A percentile compares a stretch with the other conserved stretches of the same genome.
These are phyloP conservation scores for Lasioglossum calceatum DNA, from an alignment of 2,888 invertebrate genomes.

Conservation along the genomic window DNA sequence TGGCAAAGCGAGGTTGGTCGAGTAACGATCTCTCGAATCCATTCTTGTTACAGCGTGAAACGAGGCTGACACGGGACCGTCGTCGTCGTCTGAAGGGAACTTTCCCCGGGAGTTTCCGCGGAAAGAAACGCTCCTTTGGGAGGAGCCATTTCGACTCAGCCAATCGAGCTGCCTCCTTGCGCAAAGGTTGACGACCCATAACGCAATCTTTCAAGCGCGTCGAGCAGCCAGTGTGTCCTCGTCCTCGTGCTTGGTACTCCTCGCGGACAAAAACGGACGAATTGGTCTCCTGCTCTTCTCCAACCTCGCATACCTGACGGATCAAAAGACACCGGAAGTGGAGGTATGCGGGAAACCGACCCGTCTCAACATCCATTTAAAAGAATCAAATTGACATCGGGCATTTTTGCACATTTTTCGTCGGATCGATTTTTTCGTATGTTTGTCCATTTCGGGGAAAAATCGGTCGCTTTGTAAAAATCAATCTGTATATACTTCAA, in stretches of 20 bases:
- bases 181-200: constrained; percentile 60
- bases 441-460: too few relatives aligned
- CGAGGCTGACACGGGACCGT: constrained; percentile 39
- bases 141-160: constrained; percentile 57
- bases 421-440: too few relatives aligned
- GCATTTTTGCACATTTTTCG: too few relatives aligned
- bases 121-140: constrained; percentile 47
- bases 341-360: neutral
- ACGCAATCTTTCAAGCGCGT: constrained; percentile 60
- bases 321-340: constrained; percentile 36
- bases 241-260: neutral
- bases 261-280: constrained; percentile 4
- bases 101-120: neutral
- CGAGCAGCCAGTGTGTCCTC: constrained; percentile 17
- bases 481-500: too few relatives aligned
- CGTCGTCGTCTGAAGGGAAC: constrained; percentile 29
- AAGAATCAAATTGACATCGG: too few relatives aligned
- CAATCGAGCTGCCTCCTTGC: constrained; percentile 63
- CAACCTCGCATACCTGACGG: constrained; percentile 36
- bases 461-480: too few relatives aligned
- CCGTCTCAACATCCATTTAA: too few relatives aligned
- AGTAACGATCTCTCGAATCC: constrained; percentile 59
- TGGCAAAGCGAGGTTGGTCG: constrained; percentile 11
- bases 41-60: constrained; percentile 59
- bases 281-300: neutral